Evolutionary conservation across 2,797 vertebrate genomes (phyloP).

Genomic region (Parotocinclus haroldoi): DNA sequence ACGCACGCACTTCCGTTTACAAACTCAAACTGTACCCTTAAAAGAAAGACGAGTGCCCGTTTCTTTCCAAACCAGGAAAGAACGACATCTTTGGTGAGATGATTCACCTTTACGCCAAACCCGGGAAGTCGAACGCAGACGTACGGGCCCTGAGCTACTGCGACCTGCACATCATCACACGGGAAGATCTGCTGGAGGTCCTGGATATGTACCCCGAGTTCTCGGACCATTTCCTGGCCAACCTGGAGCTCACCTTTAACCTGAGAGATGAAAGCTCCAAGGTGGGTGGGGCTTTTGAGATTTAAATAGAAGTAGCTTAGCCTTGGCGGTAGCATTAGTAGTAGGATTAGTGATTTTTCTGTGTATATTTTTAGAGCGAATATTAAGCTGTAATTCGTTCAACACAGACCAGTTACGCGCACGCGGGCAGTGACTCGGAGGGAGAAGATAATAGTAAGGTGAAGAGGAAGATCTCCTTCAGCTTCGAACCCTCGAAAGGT

Average conservation of each 20-base stretch:
- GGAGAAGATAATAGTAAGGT: conserved; percentile 73
- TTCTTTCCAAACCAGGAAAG: conserved; percentile 77
- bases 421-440: conserved; percentile 73
- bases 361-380: not conserved
- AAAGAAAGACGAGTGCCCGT: conserved; percentile 31
- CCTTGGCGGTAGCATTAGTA: not conserved
- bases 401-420: conserved; percentile 73
- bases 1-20: not conserved
- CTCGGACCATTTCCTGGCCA: conserved; percentile 92
- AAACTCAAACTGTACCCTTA: not conserved
- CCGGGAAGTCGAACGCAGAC: conserved; percentile 96
- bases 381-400: conserved; percentile 6
- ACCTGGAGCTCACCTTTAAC: conserved; percentile 96
- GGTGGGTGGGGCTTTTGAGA: conserved; percentile 60
- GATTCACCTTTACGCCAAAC: conserved; percentile 92
- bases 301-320: not conserved
- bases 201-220: conserved; percentile 99
- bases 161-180: conserved; percentile 94
- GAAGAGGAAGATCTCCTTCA: conserved; percentile 88
- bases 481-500: conserved; percentile 84
- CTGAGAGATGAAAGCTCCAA: conserved; percentile 87
- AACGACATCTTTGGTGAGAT: conserved; percentile 99
- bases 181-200: conserved; percentile 94
- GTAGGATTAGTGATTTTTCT: not conserved
- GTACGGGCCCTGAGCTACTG: conserved; percentile 96